Percentiles rank a stretch among this genome's conserved stretches.
Conservation (phyloP, 2,797 vertebrate genomes). For the Aphelocoma californica region DNA sequence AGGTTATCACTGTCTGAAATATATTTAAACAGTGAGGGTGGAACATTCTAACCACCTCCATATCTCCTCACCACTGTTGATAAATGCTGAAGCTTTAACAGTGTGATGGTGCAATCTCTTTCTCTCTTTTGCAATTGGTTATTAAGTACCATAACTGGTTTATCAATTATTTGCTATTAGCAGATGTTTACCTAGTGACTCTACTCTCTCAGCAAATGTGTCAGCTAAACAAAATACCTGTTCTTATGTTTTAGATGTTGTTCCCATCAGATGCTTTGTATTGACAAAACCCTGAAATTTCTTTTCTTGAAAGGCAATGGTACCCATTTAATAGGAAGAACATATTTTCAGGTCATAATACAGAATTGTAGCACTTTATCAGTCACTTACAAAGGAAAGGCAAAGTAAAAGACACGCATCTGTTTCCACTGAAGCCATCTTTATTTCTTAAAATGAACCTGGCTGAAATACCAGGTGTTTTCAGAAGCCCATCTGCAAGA, state of each 20-base stretch:
- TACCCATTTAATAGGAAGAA: background rate
- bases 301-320: background rate
- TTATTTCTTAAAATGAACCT: background rate
- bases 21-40: background rate
- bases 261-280: background rate
- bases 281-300: background rate
- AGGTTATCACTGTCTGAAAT: background rate
- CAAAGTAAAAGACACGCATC: background rate
- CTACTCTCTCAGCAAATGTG: background rate
- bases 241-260: background rate
- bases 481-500: background rate
- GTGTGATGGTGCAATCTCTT: background rate
- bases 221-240: background rate
- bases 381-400: background rate
- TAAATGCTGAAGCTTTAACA: background rate
- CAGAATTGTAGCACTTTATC: background rate
- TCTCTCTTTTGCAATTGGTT: background rate
- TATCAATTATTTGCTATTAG: background rate
- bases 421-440: background rate
- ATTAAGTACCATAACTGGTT: background rate
- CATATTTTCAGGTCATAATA: background rate
- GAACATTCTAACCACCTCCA: background rate
- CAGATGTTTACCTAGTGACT: background rate
- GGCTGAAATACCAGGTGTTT: background rate
- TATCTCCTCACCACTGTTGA: background rate